Conservation (phyloP, 2,888 invertebrate genomes). For the Drosophila mayaguana region DNA sequence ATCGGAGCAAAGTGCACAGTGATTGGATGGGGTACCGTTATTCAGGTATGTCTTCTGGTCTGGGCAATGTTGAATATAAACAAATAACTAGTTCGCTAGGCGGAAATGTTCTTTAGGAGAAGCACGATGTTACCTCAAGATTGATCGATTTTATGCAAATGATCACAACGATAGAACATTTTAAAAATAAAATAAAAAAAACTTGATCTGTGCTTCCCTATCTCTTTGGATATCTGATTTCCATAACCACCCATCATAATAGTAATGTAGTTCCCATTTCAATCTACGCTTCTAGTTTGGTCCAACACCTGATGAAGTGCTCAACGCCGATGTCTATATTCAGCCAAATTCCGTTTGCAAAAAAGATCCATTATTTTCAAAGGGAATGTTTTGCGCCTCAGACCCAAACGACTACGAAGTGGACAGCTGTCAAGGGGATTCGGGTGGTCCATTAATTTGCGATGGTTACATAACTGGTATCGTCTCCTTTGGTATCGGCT, state of each 20-base stretch:
- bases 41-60: conserved; percentile 42
- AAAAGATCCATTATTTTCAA: background rate
- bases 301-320: conserved; percentile 60
- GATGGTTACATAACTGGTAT: conserved; percentile 52
- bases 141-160: background rate
- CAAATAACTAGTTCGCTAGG: background rate
- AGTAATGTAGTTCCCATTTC: background rate
- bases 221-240: too few species aligned
- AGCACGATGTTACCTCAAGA: background rate
- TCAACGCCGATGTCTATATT: conserved; percentile 59
- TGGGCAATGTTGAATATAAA: background rate
- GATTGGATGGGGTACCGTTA: conserved; percentile 69
- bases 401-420: conserved; percentile 45
- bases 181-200: too few species aligned
- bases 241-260: background rate
- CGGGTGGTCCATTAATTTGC: conserved; percentile 72
- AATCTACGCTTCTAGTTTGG: conserved; percentile 43
- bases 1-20: conserved; percentile 50
- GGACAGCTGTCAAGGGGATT: conserved; percentile 73
- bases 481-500: conserved; percentile 69
- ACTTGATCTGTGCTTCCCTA: too few species aligned
- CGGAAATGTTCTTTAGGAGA: background rate
- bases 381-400: conserved; percentile 66
- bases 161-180: too few species aligned
- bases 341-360: background rate